Percentiles rank a stretch among this genome's conserved stretches.
phyloP scores from a whole-genome alignment of 2,113 vertebrate genomes.

The Crotalus tigris region DNA sequence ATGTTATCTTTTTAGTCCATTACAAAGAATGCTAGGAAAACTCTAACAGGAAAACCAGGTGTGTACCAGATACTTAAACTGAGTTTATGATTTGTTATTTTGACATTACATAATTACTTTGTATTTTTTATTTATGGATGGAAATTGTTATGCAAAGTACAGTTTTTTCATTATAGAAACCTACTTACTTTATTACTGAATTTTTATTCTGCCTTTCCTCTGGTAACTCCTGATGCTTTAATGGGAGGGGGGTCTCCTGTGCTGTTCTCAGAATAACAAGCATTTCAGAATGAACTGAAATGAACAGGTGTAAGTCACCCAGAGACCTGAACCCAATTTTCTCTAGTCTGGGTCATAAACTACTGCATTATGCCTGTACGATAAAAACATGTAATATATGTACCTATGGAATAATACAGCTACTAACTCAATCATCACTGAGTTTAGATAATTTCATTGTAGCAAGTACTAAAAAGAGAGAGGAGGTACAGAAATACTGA shows the following conservation, averaged over 20 bases:
- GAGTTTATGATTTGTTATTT: background rate
- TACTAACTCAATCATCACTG: background rate
- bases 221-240: background rate
- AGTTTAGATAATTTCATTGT: background rate
- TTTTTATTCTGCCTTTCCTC: background rate
- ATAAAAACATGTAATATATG: background rate
- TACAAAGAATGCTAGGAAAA: background rate
- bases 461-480: background rate
- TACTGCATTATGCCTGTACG: background rate
- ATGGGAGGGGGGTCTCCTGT: background rate
- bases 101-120: background rate
- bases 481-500: background rate
- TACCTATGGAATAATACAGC: background rate
- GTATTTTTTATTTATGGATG: background rate
- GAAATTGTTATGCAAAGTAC: background rate
- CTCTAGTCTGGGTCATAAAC: background rate
- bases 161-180: background rate
- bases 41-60: background rate
- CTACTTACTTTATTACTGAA: background rate
- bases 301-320: background rate
- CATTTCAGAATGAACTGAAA: background rate
- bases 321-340: background rate
- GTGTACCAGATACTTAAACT: no score
- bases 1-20: background rate
- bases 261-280: background rate